Percentiles rank a stretch among this genome's conserved stretches.
These are phyloP conservation scores for Acrobasis consociella DNA, from an alignment of 2,888 invertebrate species.

Conservation along the genomic window DNA sequence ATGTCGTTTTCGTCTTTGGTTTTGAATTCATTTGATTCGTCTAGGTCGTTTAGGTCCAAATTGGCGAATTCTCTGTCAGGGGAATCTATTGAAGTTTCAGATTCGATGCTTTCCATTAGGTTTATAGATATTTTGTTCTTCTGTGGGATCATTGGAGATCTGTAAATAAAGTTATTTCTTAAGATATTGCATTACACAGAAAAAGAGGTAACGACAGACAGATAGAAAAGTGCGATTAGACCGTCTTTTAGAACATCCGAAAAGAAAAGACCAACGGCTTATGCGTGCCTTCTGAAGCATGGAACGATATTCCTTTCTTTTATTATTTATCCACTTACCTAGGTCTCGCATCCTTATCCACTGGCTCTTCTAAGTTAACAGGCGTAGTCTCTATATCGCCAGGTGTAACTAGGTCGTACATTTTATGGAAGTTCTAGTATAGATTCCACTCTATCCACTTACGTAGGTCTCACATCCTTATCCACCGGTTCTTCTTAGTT, in stretches of 20 bases:
- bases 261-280: no score
- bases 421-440: slow-evolving; percentile 71
- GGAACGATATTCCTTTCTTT: no score
- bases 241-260: no score
- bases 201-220: no score
- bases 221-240: no score
- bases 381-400: slow-evolving; percentile 59
- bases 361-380: slow-evolving; percentile 53
- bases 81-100: slow-evolving; percentile 77
- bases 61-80: slow-evolving; percentile 75
- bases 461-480: neutral
- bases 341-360: slow-evolving; percentile 65
- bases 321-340: slow-evolving; percentile 46
- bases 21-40: slow-evolving; percentile 52
- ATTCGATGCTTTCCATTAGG: slow-evolving; percentile 79
- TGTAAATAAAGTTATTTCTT: slow-evolving; percentile 32
- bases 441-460: neutral
- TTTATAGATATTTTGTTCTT: slow-evolving; percentile 79
- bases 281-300: no score
- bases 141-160: slow-evolving; percentile 78
- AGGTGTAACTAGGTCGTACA: slow-evolving; percentile 70
- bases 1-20: slow-evolving; percentile 46
- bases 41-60: slow-evolving; percentile 70
- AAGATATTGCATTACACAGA: no score
- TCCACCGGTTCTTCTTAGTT: no score